A percentile compares a stretch with the other conserved stretches of the same genome.
Conservation (phyloP, 2,113 vertebrate species). For the Pluvianellus socialis region DNA sequence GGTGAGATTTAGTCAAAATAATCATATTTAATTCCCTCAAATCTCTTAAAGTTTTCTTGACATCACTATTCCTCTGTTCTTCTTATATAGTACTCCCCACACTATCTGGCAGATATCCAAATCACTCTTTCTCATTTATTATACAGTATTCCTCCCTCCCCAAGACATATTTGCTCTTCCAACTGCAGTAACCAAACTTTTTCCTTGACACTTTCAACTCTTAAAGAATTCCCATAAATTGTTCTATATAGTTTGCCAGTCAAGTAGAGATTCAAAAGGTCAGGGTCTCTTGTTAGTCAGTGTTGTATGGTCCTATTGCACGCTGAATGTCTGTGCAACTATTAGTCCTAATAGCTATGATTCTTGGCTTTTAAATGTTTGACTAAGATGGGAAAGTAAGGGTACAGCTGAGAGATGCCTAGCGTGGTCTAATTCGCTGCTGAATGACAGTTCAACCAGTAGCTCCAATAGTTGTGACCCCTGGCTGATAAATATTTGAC, state of each 20-base stretch:
- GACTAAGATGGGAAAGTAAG: background rate
- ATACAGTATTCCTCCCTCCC: background rate
- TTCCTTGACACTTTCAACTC: background rate
- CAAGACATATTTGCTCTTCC: background rate
- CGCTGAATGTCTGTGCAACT: background rate
- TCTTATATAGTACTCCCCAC: background rate
- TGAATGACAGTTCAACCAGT: background rate
- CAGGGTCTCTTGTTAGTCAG: background rate
- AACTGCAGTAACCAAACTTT: background rate
- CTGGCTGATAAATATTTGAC: background rate
- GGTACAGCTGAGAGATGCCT: accelerated
- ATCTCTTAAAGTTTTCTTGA: background rate
- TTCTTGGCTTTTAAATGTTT: background rate
- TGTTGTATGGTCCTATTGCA: background rate
- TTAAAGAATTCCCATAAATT: background rate
- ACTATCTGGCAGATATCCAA: background rate
- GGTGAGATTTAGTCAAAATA: background rate
- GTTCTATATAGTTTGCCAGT: accelerated
- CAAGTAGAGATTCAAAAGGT: background rate
- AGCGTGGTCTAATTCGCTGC: background rate
- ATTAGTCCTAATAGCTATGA: background rate
- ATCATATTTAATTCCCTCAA: accelerated
- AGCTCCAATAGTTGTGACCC: background rate
- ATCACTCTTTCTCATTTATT: background rate
- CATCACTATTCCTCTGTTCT: background rate